A percentile compares a stretch with the other conserved stretches of the same genome.
Evolutionary conservation across 1,140 invertebrate genomes (phyloP).

Genomic region (Drosophila nannoptera): DNA sequence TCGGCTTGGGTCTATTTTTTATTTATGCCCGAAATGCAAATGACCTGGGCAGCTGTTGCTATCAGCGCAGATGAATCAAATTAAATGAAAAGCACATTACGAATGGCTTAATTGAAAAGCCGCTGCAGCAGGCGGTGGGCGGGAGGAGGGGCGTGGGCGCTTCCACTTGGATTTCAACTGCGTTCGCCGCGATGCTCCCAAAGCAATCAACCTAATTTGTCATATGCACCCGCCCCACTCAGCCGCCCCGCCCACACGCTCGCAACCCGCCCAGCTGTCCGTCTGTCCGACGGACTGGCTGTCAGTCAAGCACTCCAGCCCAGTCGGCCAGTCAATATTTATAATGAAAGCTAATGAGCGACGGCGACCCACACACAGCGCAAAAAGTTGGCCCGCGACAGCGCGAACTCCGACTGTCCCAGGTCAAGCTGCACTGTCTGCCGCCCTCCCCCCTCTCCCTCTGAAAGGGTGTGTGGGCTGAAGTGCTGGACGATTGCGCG

Average conservation of each 20-base stretch:
- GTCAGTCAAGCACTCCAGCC: constrained; percentile 49
- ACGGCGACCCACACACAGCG: constrained; percentile 14
- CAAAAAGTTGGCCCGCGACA: constrained; percentile 12
- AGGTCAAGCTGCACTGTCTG: constrained; percentile 36
- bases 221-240: constrained; percentile 53
- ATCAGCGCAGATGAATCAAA: constrained; percentile 70
- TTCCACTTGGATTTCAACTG: constrained; percentile 42
- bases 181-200: constrained; percentile 38
- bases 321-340: constrained; percentile 70
- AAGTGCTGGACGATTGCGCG: constrained; percentile 35
- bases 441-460: constrained; percentile 4
- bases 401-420: constrained; percentile 16
- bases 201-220: constrained; percentile 77
- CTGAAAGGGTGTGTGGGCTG: constrained; percentile 6
- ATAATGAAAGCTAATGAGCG: constrained; percentile 73
- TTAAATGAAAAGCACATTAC: constrained; percentile 61
- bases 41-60: constrained; percentile 39
- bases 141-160: background rate
- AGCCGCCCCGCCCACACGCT: constrained; percentile 10
- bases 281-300: constrained; percentile 17
- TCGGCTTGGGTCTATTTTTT: background rate
- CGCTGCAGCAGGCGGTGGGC: background rate
- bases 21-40: constrained; percentile 24
- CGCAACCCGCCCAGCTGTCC: background rate
- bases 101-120: constrained; percentile 60